phyloP scores from a whole-genome alignment of 2,113 vertebrate species.

The Hyaena hyaena region DNA sequence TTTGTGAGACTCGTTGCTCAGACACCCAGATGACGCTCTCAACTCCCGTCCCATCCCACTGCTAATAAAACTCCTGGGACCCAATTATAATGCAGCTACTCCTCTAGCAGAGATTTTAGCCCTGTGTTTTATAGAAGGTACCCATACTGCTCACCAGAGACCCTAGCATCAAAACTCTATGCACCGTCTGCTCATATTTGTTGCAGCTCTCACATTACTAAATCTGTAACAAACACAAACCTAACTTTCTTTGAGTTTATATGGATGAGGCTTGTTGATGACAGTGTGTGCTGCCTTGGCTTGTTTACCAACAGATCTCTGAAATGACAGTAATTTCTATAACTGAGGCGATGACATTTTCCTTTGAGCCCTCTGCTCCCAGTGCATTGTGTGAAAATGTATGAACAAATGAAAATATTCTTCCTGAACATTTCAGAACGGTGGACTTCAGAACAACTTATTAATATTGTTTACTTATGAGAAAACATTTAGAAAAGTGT shows the following conservation, averaged over 20 bases:
- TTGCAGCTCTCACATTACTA: not conserved
- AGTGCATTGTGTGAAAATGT: slow-evolving; percentile 37
- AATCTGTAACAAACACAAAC: not conserved
- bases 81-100: slow-evolving; percentile 62
- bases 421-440: slow-evolving; percentile 37
- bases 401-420: slow-evolving; percentile 9
- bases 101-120: slow-evolving; percentile 30
- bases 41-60: not conserved
- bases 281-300: not conserved
- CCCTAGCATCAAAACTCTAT: not conserved
- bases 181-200: not conserved
- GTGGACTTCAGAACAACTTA: not conserved
- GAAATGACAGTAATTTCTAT: slow-evolving; percentile 53
- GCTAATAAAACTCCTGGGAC: slow-evolving; percentile 71
- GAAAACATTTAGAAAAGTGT: slow-evolving; percentile 11
- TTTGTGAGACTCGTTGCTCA: slow-evolving; percentile 65
- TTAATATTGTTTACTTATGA: slow-evolving; percentile 30
- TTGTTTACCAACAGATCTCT: slow-evolving; percentile 57
- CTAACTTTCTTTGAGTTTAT: not conserved
- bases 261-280: not conserved
- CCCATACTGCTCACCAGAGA: not conserved
- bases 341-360: slow-evolving; percentile 13
- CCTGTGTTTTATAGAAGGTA: not conserved
- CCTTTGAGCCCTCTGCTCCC: slow-evolving; percentile 19
- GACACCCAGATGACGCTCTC: not conserved